Evolutionary conservation across 2,113 vertebrate genomes (phyloP).

Genomic region (Platycercus adscitus): DNA sequence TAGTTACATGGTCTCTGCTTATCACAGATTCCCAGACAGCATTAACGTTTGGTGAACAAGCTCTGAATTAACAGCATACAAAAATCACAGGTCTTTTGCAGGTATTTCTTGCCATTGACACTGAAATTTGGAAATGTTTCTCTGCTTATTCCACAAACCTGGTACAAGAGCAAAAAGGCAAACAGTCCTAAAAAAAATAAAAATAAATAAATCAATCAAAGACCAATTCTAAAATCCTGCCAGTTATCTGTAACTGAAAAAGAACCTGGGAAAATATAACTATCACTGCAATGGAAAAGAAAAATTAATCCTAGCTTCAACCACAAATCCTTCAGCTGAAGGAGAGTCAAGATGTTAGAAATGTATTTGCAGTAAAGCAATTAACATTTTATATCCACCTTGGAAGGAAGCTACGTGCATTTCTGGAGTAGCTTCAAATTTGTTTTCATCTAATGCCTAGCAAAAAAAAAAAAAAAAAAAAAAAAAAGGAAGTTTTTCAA

Average conservation of each 20-base stretch:
- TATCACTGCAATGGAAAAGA: not conserved
- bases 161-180: not conserved
- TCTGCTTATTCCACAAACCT: not conserved
- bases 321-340: not conserved
- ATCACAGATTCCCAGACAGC: not conserved
- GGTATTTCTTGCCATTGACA: not conserved
- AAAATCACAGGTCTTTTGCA: not conserved
- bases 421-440: not conserved
- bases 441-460: not conserved
- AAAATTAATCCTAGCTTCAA: not conserved
- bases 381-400: not conserved
- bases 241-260: not conserved
- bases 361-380: not conserved
- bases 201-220: not conserved
- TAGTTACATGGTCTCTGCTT: not conserved
- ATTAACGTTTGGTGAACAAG: not conserved
- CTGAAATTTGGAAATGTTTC: not conserved
- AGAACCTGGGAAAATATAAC: not conserved
- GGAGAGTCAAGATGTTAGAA: not conserved
- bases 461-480: not conserved
- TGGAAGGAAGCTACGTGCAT: not conserved
- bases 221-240: not conserved
- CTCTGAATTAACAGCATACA: not conserved
- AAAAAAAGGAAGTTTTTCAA: not conserved
- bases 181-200: not conserved